A percentile compares a stretch with the other conserved stretches of the same genome.
Evolutionary conservation across 2,888 invertebrate species (phyloP).

Genomic region (Metacarcinus magister): DNA sequence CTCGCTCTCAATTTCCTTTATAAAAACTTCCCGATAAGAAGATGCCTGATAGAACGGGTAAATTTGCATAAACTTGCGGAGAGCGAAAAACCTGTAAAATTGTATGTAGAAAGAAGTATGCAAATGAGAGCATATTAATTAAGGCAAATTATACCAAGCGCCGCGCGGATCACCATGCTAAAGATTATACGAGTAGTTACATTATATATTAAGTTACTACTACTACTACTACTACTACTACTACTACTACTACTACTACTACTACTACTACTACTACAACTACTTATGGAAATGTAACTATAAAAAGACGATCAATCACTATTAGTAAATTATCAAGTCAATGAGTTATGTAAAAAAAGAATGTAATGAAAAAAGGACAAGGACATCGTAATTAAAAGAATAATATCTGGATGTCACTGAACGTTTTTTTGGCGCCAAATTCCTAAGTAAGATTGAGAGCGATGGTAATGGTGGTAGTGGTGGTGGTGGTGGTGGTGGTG

Average conservation of each 20-base stretch:
- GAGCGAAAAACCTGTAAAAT: not conserved
- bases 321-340: not conserved
- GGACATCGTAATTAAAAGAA: not conserved
- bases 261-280: not conserved
- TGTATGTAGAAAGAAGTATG: not conserved
- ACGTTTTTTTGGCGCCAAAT: not conserved
- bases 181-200: no score
- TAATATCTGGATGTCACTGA: not conserved
- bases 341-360: not conserved
- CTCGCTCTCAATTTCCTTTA: not conserved
- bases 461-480: not conserved
- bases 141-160: not conserved
- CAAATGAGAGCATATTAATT: not conserved
- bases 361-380: not conserved
- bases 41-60: not conserved
- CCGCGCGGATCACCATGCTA: not conserved
- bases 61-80: not conserved
- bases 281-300: not conserved
- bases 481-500: not conserved
- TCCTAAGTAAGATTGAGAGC: not conserved
- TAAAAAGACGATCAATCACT: not conserved
- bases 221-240: not conserved
- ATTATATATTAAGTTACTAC: no score
- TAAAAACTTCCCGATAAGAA: constrained; percentile 6
- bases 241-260: not conserved